These are phyloP conservation scores for Propithecus coquereli DNA, from an alignment of 2,113 vertebrate genomes.

Conservation along the genomic window DNA sequence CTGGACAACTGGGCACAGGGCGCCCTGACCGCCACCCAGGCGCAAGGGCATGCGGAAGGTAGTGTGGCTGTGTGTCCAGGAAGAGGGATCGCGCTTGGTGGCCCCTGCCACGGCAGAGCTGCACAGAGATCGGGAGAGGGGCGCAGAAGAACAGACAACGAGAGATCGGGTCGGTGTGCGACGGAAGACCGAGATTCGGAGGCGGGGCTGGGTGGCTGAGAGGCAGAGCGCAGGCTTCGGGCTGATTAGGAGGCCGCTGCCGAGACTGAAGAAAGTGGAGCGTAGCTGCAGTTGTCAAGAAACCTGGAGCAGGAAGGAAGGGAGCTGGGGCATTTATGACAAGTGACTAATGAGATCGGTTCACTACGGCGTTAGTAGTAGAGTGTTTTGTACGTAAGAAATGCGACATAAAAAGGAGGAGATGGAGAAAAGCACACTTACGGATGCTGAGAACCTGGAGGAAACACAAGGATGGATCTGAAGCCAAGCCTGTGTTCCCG, in stretches of 20 bases:
- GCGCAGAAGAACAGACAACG: rapidly evolving
- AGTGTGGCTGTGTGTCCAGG: background rate
- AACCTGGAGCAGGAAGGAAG: background rate
- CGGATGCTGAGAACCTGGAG: rapidly evolving
- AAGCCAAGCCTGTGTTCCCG: background rate
- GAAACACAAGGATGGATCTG: background rate
- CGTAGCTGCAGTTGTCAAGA: background rate
- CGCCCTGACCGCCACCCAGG: rapidly evolving
- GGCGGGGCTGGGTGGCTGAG: background rate
- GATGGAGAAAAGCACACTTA: too few relatives aligned
- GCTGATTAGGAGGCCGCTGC: background rate
- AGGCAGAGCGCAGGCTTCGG: rapidly evolving
- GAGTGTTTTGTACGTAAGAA: background rate
- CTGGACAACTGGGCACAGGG: background rate
- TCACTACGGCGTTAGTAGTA: background rate
- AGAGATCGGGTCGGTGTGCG: rapidly evolving
- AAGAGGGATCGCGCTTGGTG: background rate
- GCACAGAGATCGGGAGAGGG: rapidly evolving
- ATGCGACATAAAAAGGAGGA: background rate
- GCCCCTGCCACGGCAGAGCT: background rate
- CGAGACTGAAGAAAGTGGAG: too few relatives aligned
- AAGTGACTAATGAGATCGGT: background rate
- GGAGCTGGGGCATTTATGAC: background rate
- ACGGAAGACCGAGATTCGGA: too few relatives aligned
- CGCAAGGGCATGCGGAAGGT: too few relatives aligned